These are phyloP conservation scores for Pithys albifrons DNA, from an alignment of 2,113 vertebrate species.

Conservation along the genomic window DNA sequence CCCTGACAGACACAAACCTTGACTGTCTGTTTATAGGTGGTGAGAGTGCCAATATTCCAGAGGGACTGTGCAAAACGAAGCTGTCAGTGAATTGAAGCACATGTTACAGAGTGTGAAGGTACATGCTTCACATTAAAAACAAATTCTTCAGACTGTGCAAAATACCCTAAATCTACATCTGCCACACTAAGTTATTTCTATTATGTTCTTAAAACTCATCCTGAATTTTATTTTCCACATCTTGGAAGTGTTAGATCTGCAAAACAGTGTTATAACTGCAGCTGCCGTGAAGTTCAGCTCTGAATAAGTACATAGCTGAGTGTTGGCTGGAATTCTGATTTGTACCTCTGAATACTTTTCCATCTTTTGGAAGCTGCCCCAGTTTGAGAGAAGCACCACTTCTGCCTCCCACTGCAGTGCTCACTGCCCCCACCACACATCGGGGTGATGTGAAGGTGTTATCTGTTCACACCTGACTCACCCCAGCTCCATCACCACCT, in stretches of 20 bases:
- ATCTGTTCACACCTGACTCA: background rate
- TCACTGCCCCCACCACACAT: background rate
- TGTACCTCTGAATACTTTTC: conserved; percentile 9
- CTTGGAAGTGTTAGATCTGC: conserved; percentile 36
- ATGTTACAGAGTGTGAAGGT: conserved; percentile 55
- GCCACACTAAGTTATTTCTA: conserved; percentile 25
- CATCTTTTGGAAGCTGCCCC: background rate
- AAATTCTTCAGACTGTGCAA: conserved; percentile 41
- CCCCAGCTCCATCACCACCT: background rate
- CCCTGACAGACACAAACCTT: conserved; percentile 42
- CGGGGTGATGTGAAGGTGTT: background rate
- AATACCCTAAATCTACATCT: conserved; percentile 46
- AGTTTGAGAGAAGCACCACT: background rate
- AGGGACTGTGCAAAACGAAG: background rate
- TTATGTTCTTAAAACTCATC: conserved; percentile 8
- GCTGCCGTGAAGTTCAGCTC: conserved; percentile 28
- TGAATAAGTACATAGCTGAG: background rate
- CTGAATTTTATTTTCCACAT: conserved; percentile 48
- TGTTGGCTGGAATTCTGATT: background rate
- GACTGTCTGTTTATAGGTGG: conserved; percentile 38
- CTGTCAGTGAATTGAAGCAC: conserved; percentile 55
- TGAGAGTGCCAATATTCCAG: conserved; percentile 48
- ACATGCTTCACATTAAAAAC: conserved; percentile 58
- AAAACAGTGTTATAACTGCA: background rate
- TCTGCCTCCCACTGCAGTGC: background rate